Evolutionary conservation across 2,888 invertebrate genomes (phyloP).

Genomic region (Plusia festucae): DNA sequence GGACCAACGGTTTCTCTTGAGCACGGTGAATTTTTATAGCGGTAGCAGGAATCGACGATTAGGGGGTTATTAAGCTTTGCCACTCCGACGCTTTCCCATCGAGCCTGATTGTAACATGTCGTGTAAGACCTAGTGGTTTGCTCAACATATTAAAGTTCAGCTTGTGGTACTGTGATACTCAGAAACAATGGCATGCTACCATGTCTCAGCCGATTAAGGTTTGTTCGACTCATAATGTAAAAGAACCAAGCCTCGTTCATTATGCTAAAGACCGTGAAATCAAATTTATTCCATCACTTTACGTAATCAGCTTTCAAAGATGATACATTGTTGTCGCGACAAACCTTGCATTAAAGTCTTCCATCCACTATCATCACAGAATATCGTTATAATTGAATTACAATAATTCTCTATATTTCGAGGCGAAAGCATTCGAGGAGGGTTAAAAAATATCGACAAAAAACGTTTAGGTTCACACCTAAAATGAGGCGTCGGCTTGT

Average conservation of each 20-base stretch:
- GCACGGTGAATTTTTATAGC: conserved; percentile 78
- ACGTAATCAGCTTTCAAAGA: conserved; percentile 44
- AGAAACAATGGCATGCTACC: conserved; percentile 12
- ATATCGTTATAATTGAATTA: conserved; percentile 66
- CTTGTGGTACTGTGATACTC: conserved; percentile 41
- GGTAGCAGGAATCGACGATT: conserved; percentile 78
- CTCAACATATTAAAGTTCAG: conserved; percentile 42
- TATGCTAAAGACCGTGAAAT: conserved; percentile 52
- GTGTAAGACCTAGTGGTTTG: conserved; percentile 51
- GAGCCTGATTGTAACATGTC: conserved; percentile 63
- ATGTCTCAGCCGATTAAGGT: conserved; percentile 23
- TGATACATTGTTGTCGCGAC: conserved; percentile 47
- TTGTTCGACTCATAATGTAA: conserved; percentile 30
- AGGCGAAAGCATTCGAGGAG: conserved; percentile 43
- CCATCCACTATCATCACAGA: conserved; percentile 62
- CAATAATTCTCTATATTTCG: conserved; percentile 53
- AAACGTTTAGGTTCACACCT: conserved; percentile 79
- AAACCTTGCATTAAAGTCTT: conserved; percentile 60
- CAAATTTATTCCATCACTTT: conserved; percentile 56
- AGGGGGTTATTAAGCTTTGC: conserved; percentile 75
- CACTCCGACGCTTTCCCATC: conserved; percentile 63
- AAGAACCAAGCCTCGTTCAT: conserved; percentile 29
- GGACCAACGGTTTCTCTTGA: conserved; percentile 79
- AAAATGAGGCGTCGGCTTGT: conserved; percentile 82
- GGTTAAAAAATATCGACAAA: conserved; percentile 58